Conservation (phyloP, 2,888 invertebrate genomes). For the Fabriciana adippe region DNA sequence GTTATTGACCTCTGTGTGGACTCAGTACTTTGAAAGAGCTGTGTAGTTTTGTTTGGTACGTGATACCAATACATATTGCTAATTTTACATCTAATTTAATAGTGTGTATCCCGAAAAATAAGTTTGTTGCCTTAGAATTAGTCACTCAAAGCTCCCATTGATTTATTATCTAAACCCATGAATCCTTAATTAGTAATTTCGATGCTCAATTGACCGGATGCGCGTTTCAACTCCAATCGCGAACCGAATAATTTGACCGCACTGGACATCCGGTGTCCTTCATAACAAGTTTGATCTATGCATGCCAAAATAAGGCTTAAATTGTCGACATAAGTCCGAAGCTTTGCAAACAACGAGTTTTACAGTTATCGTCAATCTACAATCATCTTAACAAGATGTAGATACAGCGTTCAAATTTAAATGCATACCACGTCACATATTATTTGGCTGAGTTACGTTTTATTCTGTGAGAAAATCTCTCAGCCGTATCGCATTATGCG, state of each 20-base stretch:
- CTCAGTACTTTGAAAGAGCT: neutral
- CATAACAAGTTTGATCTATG: slow-evolving; percentile 40
- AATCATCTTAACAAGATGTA: slow-evolving; percentile 24
- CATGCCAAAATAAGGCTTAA: slow-evolving; percentile 39
- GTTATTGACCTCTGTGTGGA: neutral
- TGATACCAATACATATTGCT: slow-evolving; percentile 3
- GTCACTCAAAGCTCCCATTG: slow-evolving; percentile 27
- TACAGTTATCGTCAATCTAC: slow-evolving; percentile 13
- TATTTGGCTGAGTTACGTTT: slow-evolving; percentile 32
- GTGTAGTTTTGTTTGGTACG: neutral
- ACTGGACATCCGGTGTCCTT: slow-evolving; percentile 69
- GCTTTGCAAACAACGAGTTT: neutral
- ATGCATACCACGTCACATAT: slow-evolving; percentile 18
- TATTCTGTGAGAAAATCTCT: slow-evolving; percentile 62
- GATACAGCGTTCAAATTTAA: slow-evolving; percentile 32
- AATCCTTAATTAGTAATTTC: slow-evolving; percentile 49
- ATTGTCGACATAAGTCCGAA: slow-evolving; percentile 18
- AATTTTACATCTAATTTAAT: neutral
- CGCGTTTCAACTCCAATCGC: slow-evolving; percentile 65
- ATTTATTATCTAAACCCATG: slow-evolving; percentile 31
- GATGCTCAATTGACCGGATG: slow-evolving; percentile 60
- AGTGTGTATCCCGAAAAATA: neutral
- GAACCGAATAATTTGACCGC: slow-evolving; percentile 69
- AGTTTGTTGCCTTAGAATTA: slow-evolving; percentile 20
- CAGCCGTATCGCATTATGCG: slow-evolving; percentile 50